A percentile compares a stretch with the other conserved stretches of the same genome.
These are phyloP conservation scores for Siniperca obscura DNA, from an alignment of 2,797 vertebrate species.

Conservation along the genomic window DNA sequence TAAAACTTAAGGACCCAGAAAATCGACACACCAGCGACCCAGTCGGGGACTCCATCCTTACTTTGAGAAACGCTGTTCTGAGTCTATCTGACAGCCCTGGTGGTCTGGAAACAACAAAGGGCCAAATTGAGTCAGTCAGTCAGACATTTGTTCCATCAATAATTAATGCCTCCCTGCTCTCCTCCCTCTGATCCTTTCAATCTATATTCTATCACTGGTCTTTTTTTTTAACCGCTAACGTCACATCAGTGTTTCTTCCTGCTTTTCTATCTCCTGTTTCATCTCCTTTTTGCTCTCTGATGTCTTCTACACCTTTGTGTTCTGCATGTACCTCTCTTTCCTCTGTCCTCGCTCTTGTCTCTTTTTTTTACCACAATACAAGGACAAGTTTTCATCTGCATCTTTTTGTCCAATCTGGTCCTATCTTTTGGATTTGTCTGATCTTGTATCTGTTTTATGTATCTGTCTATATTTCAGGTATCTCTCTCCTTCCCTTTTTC, in stretches of 20 bases:
- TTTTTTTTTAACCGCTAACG: conserved; percentile 22
- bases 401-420: conserved; percentile 1
- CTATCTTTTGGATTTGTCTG: conserved; percentile 19
- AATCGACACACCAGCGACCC: neutral
- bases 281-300: conserved; percentile 21
- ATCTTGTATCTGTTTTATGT: conserved; percentile 22
- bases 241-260: conserved; percentile 46
- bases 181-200: conserved; percentile 73
- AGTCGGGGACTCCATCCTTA: conserved; percentile 15
- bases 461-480: neutral
- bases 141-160: conserved; percentile 83
- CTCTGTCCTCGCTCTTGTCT: neutral
- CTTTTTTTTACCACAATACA: conserved; percentile 14
- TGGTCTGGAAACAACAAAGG: conserved; percentile 78
- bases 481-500: neutral
- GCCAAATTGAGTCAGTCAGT: conserved; percentile 80
- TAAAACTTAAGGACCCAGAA: neutral
- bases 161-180: conserved; percentile 73
- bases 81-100: conserved; percentile 70
- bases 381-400: neutral
- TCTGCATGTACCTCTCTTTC: conserved; percentile 2
- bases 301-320: conserved; percentile 38
- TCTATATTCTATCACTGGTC: conserved; percentile 69
- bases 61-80: conserved; percentile 51
- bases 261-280: conserved; percentile 19